Evolutionary conservation across 1,140 invertebrate genomes (phyloP), one percentile per base, ranked within the genome.

Genomic region (Anastrepha ludens): DNA sequence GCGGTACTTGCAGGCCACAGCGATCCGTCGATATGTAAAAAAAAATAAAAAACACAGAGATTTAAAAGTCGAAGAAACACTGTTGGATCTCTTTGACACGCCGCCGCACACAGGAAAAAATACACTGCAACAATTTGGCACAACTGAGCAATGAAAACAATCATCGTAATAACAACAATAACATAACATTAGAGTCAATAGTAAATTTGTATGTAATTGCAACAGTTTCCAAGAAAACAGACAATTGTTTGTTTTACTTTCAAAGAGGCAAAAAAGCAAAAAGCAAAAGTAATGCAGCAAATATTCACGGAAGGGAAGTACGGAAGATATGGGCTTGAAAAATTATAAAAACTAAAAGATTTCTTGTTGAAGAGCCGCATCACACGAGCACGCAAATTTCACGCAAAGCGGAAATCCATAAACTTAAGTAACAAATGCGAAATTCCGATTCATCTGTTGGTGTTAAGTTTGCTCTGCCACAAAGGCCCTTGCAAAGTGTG

Each of bases 131-230:
- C 74, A 55, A 55, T 58, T 81, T 81, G 74, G 74, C 74, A 50
- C 74, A 81, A 81, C 74, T 39, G 5, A 74, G 70, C 41, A 44
- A 74, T 74, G 70, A 74, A 74, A 74, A 74, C 74, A 81, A 81
- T 81, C 47, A 81, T 81, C 74, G 3, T 55, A 81, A 81, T 81
- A 81, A 81, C 74, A 81, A 81, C 74, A 81, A 55, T 81, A 29
- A 29, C 41, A 8, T 8, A 6, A 11, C 50, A 55, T 9, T 81
- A 58, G 74, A 81, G 47, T 81, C 74, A 81, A 81, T 81, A 81
- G 47, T 55, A 55, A 55, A 55, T 29, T 29, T 29, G 29, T 29
- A 29, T 29, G 29, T 81, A 81, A 81, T 81, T 81, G 74, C 74
- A 81, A 81, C 74, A 81, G 47, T 55, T 81, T 81, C 47, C 47